Conservation (phyloP, 2,797 vertebrate genomes). For the Percopsis omiscomaycus region DNA sequence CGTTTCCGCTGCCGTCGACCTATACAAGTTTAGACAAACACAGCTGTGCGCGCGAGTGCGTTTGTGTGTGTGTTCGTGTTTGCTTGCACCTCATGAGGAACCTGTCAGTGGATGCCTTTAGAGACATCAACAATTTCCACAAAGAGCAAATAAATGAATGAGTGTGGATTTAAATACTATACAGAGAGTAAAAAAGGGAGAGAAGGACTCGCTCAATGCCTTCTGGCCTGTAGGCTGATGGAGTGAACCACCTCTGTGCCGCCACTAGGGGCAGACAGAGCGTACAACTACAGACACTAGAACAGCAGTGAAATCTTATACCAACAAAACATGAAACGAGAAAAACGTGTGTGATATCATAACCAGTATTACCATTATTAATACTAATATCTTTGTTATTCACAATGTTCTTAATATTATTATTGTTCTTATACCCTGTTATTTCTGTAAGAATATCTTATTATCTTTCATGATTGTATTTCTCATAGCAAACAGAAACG, state of each 20-base stretch:
- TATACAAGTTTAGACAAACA: slow-evolving; percentile 61
- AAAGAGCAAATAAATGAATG: slow-evolving; percentile 57
- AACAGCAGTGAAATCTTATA: slow-evolving; percentile 64
- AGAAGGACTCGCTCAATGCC: slow-evolving; percentile 56
- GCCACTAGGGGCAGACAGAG: slow-evolving; percentile 47
- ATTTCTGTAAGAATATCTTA: slow-evolving; percentile 72
- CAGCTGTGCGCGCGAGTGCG: slow-evolving; percentile 8
- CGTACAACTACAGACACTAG: slow-evolving; percentile 60
- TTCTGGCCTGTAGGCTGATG: slow-evolving; percentile 60
- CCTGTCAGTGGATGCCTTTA: slow-evolving; percentile 40
- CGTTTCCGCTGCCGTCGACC: slow-evolving; percentile 54
- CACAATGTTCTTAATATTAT: slow-evolving; percentile 72
- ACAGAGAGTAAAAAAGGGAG: slow-evolving; percentile 39
- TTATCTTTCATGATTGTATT: slow-evolving; percentile 78
- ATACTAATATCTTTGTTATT: slow-evolving; percentile 71
- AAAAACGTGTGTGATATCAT: slow-evolving; percentile 58
- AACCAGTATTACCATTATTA: slow-evolving; percentile 68
- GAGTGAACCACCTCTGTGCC: slow-evolving; percentile 53
- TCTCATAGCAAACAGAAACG: slow-evolving; percentile 70
- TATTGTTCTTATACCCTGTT: slow-evolving; percentile 82
- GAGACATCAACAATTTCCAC: slow-evolving; percentile 21
- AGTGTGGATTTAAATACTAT: slow-evolving; percentile 56
- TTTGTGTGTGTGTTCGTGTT: slow-evolving; percentile 21
- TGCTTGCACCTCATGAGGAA: slow-evolving; percentile 39
- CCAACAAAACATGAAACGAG: slow-evolving; percentile 58